phyloP scores from a whole-genome alignment of 2,113 vertebrate species.

The chimpanzee (Pan troglodytes) region NHGRI_mPanTro3-v2.1_pri NC_086016.1:31675501-31676000 shows the following conservation, averaged over 20 bases:
- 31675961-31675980: background rate
- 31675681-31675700: background rate
- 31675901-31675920: background rate
- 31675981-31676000: constrained; percentile 5
- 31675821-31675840: background rate
- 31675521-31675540: constrained; percentile 95
- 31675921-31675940: background rate
- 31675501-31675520: constrained; percentile 99
- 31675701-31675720: background rate
- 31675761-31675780: background rate
- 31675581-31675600: constrained; percentile 93
- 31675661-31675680: background rate
- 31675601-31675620: constrained; percentile 94
- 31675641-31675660: constrained; percentile 50
- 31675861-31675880: background rate
- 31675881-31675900: background rate
- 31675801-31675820: background rate
- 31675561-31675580: constrained; percentile 91
- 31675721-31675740: background rate
- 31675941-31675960: constrained; percentile 6
- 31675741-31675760: background rate
- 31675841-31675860: background rate
- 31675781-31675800: background rate
- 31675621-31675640: constrained; percentile 98
- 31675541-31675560: constrained; percentile 93